These are phyloP conservation scores for Abramis brama DNA, from an alignment of 2,113 vertebrate species.

Conservation along the genomic window DNA sequence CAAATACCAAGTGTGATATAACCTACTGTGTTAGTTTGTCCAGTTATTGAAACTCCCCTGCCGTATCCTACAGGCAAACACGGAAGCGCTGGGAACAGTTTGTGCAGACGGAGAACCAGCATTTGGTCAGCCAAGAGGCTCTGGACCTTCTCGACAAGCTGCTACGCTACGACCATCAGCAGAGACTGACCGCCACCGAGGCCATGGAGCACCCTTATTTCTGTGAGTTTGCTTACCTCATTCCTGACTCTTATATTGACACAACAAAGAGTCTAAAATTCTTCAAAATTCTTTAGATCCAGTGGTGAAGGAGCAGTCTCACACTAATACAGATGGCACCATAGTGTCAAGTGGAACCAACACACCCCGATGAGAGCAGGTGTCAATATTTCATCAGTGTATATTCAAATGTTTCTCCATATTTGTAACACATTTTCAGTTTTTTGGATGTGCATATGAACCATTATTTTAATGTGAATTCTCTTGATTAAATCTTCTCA, in stretches of 20 bases:
- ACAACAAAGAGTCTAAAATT: background rate
- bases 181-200: conserved; percentile 94
- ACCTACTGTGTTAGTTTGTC: background rate
- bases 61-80: conserved; percentile 80
- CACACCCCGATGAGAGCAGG: conserved; percentile 86
- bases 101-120: conserved; percentile 96
- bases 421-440: background rate
- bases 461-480: background rate
- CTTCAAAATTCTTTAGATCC: conserved; percentile 77
- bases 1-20: background rate
- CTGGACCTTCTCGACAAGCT: conserved; percentile 96
- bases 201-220: conserved; percentile 98
- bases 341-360: conserved; percentile 91
- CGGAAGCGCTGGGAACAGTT: conserved; percentile 98
- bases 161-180: conserved; percentile 97
- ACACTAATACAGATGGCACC: conserved; percentile 85
- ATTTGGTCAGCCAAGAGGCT: conserved; percentile 93
- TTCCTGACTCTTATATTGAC: background rate
- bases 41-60: background rate
- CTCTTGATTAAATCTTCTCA: too few relatives aligned
- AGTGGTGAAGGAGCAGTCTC: conserved; percentile 91
- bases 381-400: conserved; percentile 40
- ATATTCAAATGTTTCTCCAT: background rate
- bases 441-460: background rate
- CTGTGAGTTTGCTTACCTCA: conserved; percentile 77